These are phyloP conservation scores for Rhynchotus rufescens DNA, from an alignment of 2,797 vertebrate genomes.

Conservation along the genomic window DNA sequence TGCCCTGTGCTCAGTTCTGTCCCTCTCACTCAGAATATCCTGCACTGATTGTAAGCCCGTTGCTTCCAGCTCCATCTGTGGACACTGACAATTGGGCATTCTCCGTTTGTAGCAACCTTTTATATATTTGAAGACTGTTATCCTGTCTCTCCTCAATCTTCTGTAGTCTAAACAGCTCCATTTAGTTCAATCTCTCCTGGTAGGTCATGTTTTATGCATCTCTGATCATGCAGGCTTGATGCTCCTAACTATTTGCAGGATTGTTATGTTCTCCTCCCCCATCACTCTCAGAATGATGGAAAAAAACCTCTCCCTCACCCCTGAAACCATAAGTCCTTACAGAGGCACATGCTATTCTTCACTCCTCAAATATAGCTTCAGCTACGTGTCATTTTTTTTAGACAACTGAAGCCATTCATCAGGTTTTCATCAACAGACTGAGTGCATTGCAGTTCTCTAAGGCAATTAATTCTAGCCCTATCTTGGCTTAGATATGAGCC, in stretches of 20 bases:
- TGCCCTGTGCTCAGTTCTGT: background rate
- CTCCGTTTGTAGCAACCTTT: background rate
- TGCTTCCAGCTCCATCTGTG: background rate
- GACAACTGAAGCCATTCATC: conserved; percentile 26
- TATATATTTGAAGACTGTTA: background rate
- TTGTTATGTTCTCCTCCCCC: background rate
- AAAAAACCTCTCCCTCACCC: conserved; percentile 24
- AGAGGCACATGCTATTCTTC: background rate
- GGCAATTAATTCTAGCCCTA: conserved; percentile 42
- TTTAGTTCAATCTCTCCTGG: background rate
- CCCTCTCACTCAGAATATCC: background rate
- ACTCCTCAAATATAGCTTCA: conserved; percentile 29
- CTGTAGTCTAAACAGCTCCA: background rate
- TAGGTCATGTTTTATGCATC: background rate
- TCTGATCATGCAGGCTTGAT: background rate
- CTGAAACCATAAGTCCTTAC: background rate
- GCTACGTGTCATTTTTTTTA: conserved; percentile 31
- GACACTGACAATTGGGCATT: background rate
- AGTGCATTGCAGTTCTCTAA: background rate
- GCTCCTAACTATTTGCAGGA: background rate
- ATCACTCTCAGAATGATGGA: background rate
- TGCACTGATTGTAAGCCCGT: background rate
- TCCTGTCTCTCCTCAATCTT: rapidly evolving
- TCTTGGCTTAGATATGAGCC: conserved; percentile 50
- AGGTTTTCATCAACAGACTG: conserved; percentile 20